Percentiles rank a stretch among this genome's conserved stretches.
phyloP scores from a whole-genome alignment of 2,797 vertebrate genomes.

The Silurus aristotelis region DNA sequence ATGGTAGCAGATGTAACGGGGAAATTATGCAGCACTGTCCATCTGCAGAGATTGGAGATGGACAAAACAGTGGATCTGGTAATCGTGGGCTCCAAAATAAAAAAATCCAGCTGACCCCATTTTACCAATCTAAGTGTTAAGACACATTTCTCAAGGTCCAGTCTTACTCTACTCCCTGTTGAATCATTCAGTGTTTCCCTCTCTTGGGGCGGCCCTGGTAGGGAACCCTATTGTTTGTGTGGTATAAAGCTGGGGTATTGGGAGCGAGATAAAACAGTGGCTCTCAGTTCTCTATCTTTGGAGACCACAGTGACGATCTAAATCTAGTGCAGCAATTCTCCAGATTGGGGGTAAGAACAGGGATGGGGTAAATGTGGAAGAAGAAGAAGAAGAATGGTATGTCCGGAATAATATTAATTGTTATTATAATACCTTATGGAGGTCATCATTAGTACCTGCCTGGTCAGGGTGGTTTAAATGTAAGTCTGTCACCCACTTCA shows the following conservation, averaged over 20 bases:
- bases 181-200: background rate
- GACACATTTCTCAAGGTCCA: background rate
- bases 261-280: slow-evolving; percentile 3
- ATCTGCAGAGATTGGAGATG: background rate
- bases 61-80: background rate
- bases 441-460: slow-evolving; percentile 1
- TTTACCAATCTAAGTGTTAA: background rate
- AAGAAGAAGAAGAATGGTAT: background rate
- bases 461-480: background rate
- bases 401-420: background rate
- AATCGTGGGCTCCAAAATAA: background rate
- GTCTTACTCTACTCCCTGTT: background rate
- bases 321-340: slow-evolving; percentile 7
- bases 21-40: background rate
- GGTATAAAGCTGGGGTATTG: slow-evolving; percentile 1
- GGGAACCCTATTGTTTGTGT: background rate
- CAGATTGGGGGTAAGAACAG: background rate
- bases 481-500: background rate
- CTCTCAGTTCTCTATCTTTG: background rate
- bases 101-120: background rate
- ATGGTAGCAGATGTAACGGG: background rate
- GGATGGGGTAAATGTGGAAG: background rate
- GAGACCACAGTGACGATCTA: slow-evolving; percentile 14
- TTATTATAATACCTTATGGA: background rate
- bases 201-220: background rate